phyloP scores from a whole-genome alignment of 2,797 vertebrate genomes.

The Sebastes dallii region DNA sequence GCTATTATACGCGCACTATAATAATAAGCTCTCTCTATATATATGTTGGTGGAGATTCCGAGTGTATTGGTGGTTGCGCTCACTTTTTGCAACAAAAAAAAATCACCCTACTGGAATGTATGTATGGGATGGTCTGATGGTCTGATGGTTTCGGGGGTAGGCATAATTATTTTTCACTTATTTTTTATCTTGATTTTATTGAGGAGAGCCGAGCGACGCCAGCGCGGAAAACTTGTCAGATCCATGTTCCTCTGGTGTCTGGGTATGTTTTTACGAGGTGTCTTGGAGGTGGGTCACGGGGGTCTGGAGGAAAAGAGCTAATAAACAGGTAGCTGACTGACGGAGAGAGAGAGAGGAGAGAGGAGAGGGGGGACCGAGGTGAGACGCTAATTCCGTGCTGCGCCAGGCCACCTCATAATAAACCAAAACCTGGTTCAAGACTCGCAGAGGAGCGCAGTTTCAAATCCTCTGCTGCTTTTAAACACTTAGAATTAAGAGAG shows the following conservation, averaged over 20 bases:
- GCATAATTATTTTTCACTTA: conserved; percentile 93
- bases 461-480: conserved; percentile 38
- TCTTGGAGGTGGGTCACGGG: conserved; percentile 88
- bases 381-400: conserved; percentile 84
- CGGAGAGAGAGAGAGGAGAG: neutral
- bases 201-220: conserved; percentile 79
- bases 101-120: conserved; percentile 80
- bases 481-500: conserved; percentile 50
- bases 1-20: conserved; percentile 55
- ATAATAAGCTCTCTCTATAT: conserved; percentile 23
- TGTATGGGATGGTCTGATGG: conserved; percentile 67
- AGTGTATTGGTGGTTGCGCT: neutral
- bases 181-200: conserved; percentile 99
- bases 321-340: conserved; percentile 86
- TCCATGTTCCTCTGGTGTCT: conserved; percentile 81
- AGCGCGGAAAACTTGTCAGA: conserved; percentile 74
- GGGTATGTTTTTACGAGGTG: conserved; percentile 94
- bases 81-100: conserved; percentile 24
- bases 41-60: conserved; percentile 56
- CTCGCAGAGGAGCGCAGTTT: conserved; percentile 49
- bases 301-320: conserved; percentile 88
- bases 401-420: conserved; percentile 82
- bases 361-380: conserved; percentile 82
- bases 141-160: conserved; percentile 82
- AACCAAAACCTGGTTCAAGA: conserved; percentile 64